phyloP scores from a whole-genome alignment of 1,140 invertebrate genomes.

The Zaprionus capensis region DNA sequence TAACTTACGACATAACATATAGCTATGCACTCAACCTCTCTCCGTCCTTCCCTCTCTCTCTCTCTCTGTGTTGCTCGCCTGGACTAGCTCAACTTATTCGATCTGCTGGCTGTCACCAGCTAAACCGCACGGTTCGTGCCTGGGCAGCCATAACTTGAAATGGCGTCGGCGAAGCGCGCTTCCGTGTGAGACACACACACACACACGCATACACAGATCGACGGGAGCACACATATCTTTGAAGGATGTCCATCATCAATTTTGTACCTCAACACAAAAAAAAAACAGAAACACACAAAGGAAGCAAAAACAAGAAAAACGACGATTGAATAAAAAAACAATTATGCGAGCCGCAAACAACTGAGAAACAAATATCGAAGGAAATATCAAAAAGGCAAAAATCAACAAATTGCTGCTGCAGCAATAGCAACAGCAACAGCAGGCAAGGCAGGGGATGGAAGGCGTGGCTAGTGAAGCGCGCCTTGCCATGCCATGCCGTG shows the following conservation, averaged over 20 bases:
- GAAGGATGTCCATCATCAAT: constrained; percentile 58
- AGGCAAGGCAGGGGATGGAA: background rate
- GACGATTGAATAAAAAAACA: constrained; percentile 20
- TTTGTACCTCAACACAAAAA: constrained; percentile 45
- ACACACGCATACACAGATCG: constrained; percentile 1
- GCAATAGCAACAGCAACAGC: background rate
- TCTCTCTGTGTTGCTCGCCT: background rate
- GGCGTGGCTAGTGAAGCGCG: background rate
- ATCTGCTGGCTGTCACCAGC: constrained; percentile 32
- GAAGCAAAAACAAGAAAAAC: background rate
- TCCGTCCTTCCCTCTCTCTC: background rate
- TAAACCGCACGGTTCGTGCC: constrained; percentile 64
- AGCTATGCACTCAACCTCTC: background rate
- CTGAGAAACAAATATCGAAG: constrained; percentile 3
- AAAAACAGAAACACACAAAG: background rate
- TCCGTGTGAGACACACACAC: constrained; percentile 36
- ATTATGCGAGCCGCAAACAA: constrained; percentile 25
- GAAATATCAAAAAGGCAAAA: constrained; percentile 35
- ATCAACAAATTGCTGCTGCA: constrained; percentile 33
- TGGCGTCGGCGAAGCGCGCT: constrained; percentile 56
- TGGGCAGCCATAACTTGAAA: constrained; percentile 65
- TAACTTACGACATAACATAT: background rate
- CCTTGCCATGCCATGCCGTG: constrained; percentile 7
- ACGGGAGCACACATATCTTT: constrained; percentile 17
- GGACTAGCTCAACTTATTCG: constrained; percentile 53